Base-by-base conservation (phyloP, 2,797 vertebrate species). In the Margarornis squamiger region DNA sequence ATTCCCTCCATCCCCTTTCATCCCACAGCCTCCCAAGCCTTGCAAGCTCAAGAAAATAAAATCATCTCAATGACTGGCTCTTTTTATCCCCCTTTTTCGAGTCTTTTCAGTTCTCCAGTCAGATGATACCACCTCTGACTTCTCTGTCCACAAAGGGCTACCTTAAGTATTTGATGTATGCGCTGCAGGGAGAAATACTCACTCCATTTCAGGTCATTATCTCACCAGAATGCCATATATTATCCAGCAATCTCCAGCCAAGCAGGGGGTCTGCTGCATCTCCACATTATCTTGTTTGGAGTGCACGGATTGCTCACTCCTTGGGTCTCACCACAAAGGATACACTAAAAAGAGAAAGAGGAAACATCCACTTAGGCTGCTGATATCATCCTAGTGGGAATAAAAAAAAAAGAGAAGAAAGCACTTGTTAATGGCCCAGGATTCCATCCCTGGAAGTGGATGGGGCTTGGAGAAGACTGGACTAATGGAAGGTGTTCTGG, bases 201-300 rank as follows among this genome's bases (percentile, higher is more conserved):
- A 3, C 57, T 75, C 51, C 52, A 18, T 87, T 82, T 75, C 2
- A 7, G 48, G 79, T 93, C 91, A 90, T 97, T 95, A 95, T 93
- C 95, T 88, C 94, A 16, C 62, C 57, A 89, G 91, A 96, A 95
- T 73, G 80, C 48, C 84, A 68, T 59, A 38, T 59, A 83, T 93
- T 93, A 93, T 90, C 86, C 43, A 78, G 70, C 85, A 91, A 91
- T 88, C 91, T 94, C 83, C 87, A 93, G 78, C 86, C 14, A 15
- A 45, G 91, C 96, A 87, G 89, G 87, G 66, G 81, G 79, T 39
- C 91, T 55, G 30, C 78, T 54, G 51, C n/a, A 67, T 86, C 90
- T 70, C 58, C 9, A 21, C 77, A 88, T 89, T 95, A 86, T 90
- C 83, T 59, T 77, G 78, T 95, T 92, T 80, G 39, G 90, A 94